Evolutionary conservation across 1,140 invertebrate genomes (phyloP).

Genomic region (Monomorium pharaonis): DNA sequence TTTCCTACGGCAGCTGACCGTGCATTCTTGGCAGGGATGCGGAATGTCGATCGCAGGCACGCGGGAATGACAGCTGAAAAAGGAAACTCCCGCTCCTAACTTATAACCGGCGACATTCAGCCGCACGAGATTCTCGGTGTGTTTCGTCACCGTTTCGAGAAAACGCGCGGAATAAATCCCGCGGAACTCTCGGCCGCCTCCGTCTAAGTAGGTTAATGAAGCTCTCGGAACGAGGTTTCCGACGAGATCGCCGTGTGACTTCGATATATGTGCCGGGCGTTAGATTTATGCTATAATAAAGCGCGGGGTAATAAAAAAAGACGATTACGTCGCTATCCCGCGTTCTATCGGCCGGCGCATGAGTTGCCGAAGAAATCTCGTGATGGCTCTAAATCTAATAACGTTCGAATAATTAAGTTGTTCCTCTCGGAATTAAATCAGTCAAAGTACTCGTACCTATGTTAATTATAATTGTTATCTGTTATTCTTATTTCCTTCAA

Average conservation of each 20-base stretch:
- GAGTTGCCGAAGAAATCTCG: background rate
- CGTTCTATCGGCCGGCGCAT: background rate
- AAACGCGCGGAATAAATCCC: conserved; percentile 35
- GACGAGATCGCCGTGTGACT: conserved; percentile 8
- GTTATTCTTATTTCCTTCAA: background rate
- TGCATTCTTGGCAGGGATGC: conserved; percentile 68
- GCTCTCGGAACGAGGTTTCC: conserved; percentile 14
- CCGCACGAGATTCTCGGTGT: conserved; percentile 44
- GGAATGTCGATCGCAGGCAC: conserved; percentile 68
- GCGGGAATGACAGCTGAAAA: conserved; percentile 58
- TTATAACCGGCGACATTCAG: background rate
- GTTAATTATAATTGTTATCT: background rate
- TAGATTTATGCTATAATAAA: conserved; percentile 48
- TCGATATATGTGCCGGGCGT: background rate
- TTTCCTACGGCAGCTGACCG: conserved; percentile 54
- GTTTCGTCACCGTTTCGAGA: conserved; percentile 70
- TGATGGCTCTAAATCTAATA: too few relatives aligned
- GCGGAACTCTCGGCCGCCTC: background rate
- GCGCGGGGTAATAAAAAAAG: conserved; percentile 16
- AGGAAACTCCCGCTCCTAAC: conserved; percentile 55
- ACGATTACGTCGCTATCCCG: background rate
- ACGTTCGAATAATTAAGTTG: conserved; percentile 10
- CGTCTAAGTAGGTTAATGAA: conserved; percentile 54
- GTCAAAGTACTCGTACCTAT: background rate
- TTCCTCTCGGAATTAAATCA: background rate